phyloP scores from a whole-genome alignment of 2,797 vertebrate genomes.

The Peromyscus eremicus region DNA sequence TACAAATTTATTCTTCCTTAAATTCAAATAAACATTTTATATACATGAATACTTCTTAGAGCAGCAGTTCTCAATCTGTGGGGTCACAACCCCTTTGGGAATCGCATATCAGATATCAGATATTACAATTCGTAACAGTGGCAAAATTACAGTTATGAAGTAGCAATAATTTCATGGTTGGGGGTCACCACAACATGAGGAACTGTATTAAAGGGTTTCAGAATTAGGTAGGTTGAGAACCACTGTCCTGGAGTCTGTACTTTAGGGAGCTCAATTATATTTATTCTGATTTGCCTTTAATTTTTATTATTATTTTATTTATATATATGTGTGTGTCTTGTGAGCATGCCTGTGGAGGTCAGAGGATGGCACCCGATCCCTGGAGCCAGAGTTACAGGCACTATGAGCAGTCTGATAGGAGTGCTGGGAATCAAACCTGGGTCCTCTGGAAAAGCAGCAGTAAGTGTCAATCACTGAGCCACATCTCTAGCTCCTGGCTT shows the following conservation, averaged over 20 bases:
- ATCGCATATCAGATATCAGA: background rate
- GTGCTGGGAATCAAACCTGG: background rate
- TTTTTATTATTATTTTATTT: background rate
- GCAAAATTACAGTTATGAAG: background rate
- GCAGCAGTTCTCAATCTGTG: background rate
- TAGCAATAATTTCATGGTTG: background rate
- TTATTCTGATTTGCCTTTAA: conserved; percentile 22
- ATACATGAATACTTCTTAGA: conserved; percentile 48
- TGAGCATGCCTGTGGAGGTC: background rate
- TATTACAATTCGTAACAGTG: background rate
- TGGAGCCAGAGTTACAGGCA: background rate
- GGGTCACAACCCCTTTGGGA: background rate
- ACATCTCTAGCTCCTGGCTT: background rate
- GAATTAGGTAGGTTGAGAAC: background rate
- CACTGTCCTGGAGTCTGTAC: background rate
- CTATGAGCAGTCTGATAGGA: no score
- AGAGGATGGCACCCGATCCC: background rate
- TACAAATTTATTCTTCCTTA: conserved; percentile 7
- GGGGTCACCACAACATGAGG: background rate
- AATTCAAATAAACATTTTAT: conserved; percentile 44
- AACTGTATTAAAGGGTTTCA: background rate
- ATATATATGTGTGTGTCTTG: background rate
- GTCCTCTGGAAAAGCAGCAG: background rate
- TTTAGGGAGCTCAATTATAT: conserved; percentile 48
- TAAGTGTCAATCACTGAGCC: background rate